Evolutionary conservation across 2,888 invertebrate genomes (phyloP), one percentile per base, ranked within the genome.

Genomic region (Rhagonycha lutea): DNA sequence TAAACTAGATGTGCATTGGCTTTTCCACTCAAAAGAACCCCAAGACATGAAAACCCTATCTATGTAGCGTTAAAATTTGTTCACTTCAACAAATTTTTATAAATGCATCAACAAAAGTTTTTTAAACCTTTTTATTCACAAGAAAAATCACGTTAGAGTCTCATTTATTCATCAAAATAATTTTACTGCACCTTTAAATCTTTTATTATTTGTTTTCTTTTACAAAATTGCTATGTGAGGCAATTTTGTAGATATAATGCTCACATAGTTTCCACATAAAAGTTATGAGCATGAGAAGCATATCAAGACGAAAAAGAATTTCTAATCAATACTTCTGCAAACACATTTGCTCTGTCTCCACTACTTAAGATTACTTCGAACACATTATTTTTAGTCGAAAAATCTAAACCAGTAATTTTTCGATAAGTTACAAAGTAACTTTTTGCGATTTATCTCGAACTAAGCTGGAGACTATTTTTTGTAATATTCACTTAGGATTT

Each of bases 291-390:
- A 65, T 12, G 63, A 24, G n/a, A 26, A 65, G 24, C 23, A 26
- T 65, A 65, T 65, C 63, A 65, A 65, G 24, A 65, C 63, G 24
- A 65, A 24, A 47, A 65, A 65, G 63, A 12, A 65, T 65, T 65
- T 65, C 63, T 65, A 73, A 73, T 73, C 73, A 69, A 73, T 73
- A 73, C 26, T 63, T 73, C 29, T 73, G 62, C 69, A 47, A 69
- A 26, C 63, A 62, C 18, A 18, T 73, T 69, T 73, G 47, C 73
- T 65, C 65, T 73, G 69, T 70, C 70, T 70, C 26, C 23, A 70
- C 65, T 69, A 70, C 61, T 60, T 74, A 67, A 14, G 70, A 70
- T 70, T 67, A 61, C 67, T 61, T 68, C 26, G 18, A 67, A 70
- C 67, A 67, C 70, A 60, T 70, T 70, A 61, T 61, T 74, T 70